Percentiles rank a stretch among this genome's conserved stretches.
Conservation (phyloP, 2,888 invertebrate genomes). For the Eupithecia tripunctaria region DNA sequence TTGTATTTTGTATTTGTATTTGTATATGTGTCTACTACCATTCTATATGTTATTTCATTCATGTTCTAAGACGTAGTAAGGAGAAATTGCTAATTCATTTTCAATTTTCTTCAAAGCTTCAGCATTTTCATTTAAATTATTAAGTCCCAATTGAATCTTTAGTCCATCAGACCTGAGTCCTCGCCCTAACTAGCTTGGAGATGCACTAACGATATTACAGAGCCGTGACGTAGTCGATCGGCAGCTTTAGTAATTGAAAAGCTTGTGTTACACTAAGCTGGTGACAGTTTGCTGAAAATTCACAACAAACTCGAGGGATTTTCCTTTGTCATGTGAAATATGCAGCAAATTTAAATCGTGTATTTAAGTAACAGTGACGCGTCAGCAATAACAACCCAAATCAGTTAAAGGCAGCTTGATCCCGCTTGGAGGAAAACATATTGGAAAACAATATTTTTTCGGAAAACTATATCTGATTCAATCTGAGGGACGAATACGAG, state of each 20-base stretch:
- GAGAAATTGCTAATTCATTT: not conserved
- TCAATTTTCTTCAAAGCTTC: not conserved
- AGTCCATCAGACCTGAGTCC: conserved; percentile 1
- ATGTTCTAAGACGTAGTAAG: too few relatives aligned
- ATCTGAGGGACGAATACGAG: not conserved
- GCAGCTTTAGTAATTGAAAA: not conserved
- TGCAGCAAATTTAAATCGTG: not conserved
- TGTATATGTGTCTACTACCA: too few relatives aligned
- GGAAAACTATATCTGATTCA: not conserved
- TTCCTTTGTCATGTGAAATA: not conserved
- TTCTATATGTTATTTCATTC: too few relatives aligned
- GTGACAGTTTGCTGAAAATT: not conserved
- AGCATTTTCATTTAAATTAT: not conserved
- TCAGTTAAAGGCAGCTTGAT: not conserved
- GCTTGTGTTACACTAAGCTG: not conserved
- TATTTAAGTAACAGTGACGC: not conserved
- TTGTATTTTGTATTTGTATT: too few relatives aligned
- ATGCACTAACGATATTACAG: not conserved
- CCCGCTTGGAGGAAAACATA: not conserved
- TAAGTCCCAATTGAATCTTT: conserved; percentile 8
- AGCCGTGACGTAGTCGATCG: not conserved
- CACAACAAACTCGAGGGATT: not conserved
- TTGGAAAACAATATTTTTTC: not conserved
- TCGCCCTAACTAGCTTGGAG: conserved; percentile 13
- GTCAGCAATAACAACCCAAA: not conserved